Evolutionary conservation across 2,888 invertebrate genomes (phyloP), one percentile per base, ranked within the genome.

Genomic region (Ectemnius continuus): DNA sequence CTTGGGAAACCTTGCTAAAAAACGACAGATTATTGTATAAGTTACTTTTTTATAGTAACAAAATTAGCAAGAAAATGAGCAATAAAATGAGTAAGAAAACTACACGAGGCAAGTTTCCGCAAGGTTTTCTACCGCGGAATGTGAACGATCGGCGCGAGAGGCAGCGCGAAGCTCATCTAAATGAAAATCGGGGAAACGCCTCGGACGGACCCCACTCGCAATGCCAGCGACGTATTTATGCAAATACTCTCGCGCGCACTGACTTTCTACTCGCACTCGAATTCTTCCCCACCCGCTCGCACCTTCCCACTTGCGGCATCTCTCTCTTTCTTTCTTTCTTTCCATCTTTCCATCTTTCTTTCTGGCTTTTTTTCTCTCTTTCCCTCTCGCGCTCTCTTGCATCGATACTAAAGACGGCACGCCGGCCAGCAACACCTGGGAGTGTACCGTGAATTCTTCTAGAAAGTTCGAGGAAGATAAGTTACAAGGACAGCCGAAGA

Each of bases 391-490:
- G 1, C 36, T 8, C 11, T 36, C 11, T 36, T 36, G 1, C 11
- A 11, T 36, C 36, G 36, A 36, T 36, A 36, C 36, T 36, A 36
- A 36, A 36, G 36, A 36, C 36, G 8, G 23, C 23, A 23, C 23
- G 23, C 23, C 3, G 23, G 36, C 36, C 52, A 52, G 52, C 52
- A 52, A 11, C 36, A 36, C 36, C 36, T 36, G 36, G 36, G 36
- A 36, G 36, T 52, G n/a, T 36, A 61, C 28, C 63, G 68, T 66
- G 76, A 66, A 76, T 76, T 76, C 76, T 63, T 76, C 75, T 83
- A 75, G 78, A 80, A 75, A 76, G 74, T 74, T 80, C 78, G 75
- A 72, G 72, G 69, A 76, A 59, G 77, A 72, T 75, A 78, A 74
- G 73, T 65, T 65, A 75, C 71, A 75, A 73, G 70, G 70, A 83